Conservation (phyloP, 1,140 invertebrate species). For the Pinna nobilis region DNA sequence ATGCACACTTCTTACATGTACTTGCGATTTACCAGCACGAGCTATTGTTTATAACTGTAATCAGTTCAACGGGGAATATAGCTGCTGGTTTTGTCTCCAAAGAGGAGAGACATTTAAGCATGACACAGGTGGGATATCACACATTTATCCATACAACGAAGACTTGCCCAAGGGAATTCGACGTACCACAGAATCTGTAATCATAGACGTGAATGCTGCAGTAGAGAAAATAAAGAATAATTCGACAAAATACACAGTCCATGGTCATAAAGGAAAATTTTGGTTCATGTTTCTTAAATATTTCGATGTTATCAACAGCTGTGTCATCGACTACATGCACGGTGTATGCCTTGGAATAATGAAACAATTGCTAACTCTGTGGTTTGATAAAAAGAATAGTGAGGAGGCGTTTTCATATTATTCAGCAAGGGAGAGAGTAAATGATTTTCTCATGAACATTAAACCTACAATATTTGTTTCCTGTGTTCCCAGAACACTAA, state of each 20-base stretch:
- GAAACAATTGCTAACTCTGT: constrained; percentile 36
- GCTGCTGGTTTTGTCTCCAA: constrained; percentile 11
- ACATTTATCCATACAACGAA: constrained; percentile 1
- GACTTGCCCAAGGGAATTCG: neutral
- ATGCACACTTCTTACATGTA: constrained; percentile 5
- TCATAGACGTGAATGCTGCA: neutral
- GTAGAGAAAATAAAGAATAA: constrained; percentile 1
- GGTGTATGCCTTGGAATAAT: constrained; percentile 37
- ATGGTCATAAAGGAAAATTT: constrained; percentile 40
- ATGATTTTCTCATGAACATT: constrained; percentile 5
- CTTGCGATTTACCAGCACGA: constrained; percentile 25
- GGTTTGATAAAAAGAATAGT: constrained; percentile 39
- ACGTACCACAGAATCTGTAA: neutral
- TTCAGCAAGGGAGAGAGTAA: neutral
- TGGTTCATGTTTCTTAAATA: constrained; percentile 35
- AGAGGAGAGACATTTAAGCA: constrained; percentile 19
- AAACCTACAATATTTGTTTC: constrained; percentile 41
- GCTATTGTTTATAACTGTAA: constrained; percentile 25
- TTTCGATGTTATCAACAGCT: constrained; percentile 40
- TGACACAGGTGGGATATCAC: constrained; percentile 20
- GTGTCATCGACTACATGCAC: constrained; percentile 49
- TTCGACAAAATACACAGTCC: constrained; percentile 12
- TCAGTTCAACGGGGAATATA: constrained; percentile 31
- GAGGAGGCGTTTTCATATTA: constrained; percentile 18
- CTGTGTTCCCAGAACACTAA: constrained; percentile 39